Evolutionary conservation across 2,113 vertebrate genomes (phyloP).

Genomic region (Microcebus murinus): DNA sequence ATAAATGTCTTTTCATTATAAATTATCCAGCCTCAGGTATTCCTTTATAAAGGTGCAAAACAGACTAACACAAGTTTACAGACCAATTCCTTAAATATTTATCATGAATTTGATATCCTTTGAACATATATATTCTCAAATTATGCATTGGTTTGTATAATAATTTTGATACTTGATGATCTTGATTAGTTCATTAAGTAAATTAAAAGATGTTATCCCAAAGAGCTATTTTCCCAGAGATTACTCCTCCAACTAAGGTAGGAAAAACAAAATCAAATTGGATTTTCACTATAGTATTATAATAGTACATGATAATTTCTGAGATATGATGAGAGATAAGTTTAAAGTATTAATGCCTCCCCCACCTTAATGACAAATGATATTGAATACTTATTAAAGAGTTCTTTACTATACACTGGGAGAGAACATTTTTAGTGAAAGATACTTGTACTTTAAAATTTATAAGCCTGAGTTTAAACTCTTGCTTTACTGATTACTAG

Average conservation of each 20-base stretch:
- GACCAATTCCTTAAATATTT: not conserved
- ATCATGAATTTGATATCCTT: slow-evolving; percentile 4
- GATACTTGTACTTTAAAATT: slow-evolving; percentile 26
- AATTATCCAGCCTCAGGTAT: too few species aligned
- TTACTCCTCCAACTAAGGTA: not conserved
- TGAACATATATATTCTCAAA: slow-evolving; percentile 1
- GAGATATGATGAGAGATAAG: not conserved
- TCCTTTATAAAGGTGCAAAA: too few species aligned
- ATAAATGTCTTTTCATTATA: too few species aligned
- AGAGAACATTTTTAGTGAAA: not conserved
- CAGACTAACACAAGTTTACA: not conserved
- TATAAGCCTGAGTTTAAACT: not conserved
- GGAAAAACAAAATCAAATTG: slow-evolving; percentile 42
- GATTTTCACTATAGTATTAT: not conserved
- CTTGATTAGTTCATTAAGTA: not conserved
- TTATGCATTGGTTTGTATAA: not conserved
- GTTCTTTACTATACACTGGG: not conserved
- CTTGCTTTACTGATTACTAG: not conserved
- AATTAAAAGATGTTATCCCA: not conserved
- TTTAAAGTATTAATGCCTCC: not conserved
- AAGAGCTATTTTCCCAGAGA: not conserved
- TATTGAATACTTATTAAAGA: not conserved
- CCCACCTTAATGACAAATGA: not conserved
- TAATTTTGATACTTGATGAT: slow-evolving; percentile 25
- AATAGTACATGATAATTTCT: not conserved